Evolutionary conservation across 2,113 vertebrate species (phyloP).

Genomic region (Elephantulus edwardii): DNA sequence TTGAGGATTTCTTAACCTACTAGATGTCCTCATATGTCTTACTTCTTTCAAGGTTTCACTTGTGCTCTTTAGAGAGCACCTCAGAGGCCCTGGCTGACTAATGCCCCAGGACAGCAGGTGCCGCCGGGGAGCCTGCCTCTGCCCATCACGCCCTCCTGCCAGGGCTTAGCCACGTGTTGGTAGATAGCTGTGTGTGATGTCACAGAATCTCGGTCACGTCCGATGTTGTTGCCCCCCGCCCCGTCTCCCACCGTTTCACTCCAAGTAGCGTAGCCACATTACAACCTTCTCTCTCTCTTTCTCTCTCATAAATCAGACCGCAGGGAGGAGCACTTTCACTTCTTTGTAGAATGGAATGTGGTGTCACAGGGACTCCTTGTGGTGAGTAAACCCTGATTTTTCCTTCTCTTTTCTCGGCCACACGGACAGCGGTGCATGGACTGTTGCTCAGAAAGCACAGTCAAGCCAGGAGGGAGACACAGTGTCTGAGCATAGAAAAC

Average conservation of each 20-base stretch:
- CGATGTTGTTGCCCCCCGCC: slow-evolving; percentile 67
- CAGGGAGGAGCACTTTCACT: slow-evolving; percentile 88
- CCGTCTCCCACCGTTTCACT: slow-evolving; percentile 71
- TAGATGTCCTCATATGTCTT: background rate
- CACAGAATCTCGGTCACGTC: background rate
- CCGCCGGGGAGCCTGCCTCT: background rate
- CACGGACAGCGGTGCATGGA: slow-evolving; percentile 51
- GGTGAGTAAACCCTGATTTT: slow-evolving; percentile 87
- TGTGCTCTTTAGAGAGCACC: no score
- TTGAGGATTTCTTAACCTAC: background rate
- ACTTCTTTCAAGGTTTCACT: slow-evolving; percentile 23
- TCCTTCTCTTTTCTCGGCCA: slow-evolving; percentile 76
- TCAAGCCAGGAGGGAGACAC: no score
- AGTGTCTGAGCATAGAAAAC: no score
- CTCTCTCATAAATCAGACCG: slow-evolving; percentile 87
- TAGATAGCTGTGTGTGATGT: background rate
- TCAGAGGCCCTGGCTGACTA: no score
- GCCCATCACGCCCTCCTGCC: background rate
- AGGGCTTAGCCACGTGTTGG: background rate
- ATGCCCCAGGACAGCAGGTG: no score
- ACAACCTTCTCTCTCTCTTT: slow-evolving; percentile 86
- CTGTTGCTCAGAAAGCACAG: slow-evolving; percentile 39
- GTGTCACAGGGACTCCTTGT: slow-evolving; percentile 86
- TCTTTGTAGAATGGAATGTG: slow-evolving; percentile 88
- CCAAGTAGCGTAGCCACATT: slow-evolving; percentile 82